Evolutionary conservation across 2,888 invertebrate species (phyloP).

Genomic region (Folsomia manolachei): DNA sequence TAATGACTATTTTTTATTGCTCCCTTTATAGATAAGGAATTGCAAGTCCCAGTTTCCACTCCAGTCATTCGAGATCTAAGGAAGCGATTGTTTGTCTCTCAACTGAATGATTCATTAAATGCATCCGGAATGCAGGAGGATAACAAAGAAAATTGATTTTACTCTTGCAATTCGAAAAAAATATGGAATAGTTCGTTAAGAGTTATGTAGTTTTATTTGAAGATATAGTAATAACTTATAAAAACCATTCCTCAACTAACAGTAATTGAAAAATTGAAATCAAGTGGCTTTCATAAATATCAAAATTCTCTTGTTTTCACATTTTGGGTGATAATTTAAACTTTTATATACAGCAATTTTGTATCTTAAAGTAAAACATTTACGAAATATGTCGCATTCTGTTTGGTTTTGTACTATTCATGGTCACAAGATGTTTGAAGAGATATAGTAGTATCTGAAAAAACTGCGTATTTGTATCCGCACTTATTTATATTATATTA

Average conservation of each 20-base stretch:
- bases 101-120: slow-evolving; percentile 14
- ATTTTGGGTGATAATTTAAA: no score
- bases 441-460: neutral
- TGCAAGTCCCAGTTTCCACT: neutral
- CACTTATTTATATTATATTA: no score
- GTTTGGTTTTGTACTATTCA: neutral
- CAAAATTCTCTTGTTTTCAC: no score
- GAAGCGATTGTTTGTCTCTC: slow-evolving; percentile 23
- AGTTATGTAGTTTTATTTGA: no score
- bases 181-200: no score
- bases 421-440: neutral
- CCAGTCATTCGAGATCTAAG: slow-evolving; percentile 25
- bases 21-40: neutral
- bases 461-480: neutral
- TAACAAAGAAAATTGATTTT: slow-evolving; percentile 21
- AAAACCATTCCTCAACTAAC: no score
- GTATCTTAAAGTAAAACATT: no score
- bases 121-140: slow-evolving; percentile 8
- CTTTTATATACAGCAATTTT: no score
- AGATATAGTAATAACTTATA: no score
- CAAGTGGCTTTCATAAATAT: no score
- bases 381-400: no score
- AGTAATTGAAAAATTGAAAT: no score
- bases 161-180: neutral
- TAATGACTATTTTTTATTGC: neutral